Conservation (phyloP, 2,797 vertebrate species). For the Meda fulgida region DNA sequence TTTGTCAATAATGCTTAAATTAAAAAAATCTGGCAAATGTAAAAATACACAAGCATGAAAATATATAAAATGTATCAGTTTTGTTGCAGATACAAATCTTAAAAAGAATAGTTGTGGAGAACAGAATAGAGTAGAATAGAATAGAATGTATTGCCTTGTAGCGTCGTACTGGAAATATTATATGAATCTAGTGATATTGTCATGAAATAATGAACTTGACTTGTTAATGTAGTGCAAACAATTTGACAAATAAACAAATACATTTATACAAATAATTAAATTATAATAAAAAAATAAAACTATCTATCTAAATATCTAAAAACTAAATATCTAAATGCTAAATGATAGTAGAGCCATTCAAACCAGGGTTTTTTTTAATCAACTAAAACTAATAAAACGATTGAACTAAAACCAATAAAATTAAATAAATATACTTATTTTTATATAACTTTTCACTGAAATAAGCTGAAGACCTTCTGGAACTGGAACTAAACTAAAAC, state of each 20-base stretch:
- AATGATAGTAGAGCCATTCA: background rate
- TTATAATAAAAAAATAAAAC: background rate
- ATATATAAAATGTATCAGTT: too few relatives aligned
- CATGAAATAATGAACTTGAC: background rate
- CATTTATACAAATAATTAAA: background rate
- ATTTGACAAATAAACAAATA: background rate
- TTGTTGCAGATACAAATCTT: too few relatives aligned
- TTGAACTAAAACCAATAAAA: too few relatives aligned
- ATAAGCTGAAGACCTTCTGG: background rate
- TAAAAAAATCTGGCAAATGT: too few relatives aligned
- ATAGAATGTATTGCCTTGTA: background rate
- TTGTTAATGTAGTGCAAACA: background rate
- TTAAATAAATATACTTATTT: background rate
- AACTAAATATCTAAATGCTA: too few relatives aligned
- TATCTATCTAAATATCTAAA: too few relatives aligned
- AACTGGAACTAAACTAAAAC: background rate
- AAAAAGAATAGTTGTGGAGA: too few relatives aligned
- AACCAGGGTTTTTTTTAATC: too few relatives aligned
- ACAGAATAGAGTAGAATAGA: background rate
- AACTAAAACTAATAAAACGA: too few relatives aligned
- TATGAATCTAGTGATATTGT: background rate
- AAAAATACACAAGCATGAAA: too few relatives aligned
- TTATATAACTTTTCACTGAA: background rate
- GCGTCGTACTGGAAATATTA: background rate
- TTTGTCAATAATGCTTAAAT: too few relatives aligned